Evolutionary conservation across 2,888 invertebrate genomes (phyloP), one percentile per base, ranked within the genome.

Genomic region (Elysia crispata): DNA sequence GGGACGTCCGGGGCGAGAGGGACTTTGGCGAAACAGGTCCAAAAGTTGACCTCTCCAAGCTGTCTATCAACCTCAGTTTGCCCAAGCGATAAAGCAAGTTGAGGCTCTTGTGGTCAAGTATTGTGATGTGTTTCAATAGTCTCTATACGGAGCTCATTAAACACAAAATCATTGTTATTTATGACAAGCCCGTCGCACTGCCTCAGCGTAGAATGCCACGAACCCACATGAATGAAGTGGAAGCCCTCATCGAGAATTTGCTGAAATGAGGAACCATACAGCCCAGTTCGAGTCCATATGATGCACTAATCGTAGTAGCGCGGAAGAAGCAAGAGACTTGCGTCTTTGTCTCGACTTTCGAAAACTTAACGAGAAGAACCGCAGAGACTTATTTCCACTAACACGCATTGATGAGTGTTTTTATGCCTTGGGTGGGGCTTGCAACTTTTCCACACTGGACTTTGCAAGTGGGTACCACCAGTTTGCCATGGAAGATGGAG

Each of bases 401-500:
- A 72, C 78, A 3, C 18, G 70, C n/a, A 57, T 64, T 5, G 31
- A 23, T 20, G 79, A 79, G 20, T 79, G 50, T n/a, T 8, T 79
- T 13, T 73, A 79, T 50, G 41, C 79, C 0, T 33, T 79, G 23
- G 20, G 60, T 0, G 77, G 67, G 0, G 77, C 77, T 30, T 15
- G 57, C 57, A 60, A 57, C 25, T 79, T 79, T 25, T 66, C 73
- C 0, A 72, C 74, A 1, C 57, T 79, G 0, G 79, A 76, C 20
- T 30, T 79, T 0, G 79, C 79, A 6, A 76, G 69, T 57, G 73
- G 79, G 23, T 79, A 79, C 23, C 72, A 74, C 50, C 79, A 79
- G 64, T 60, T 79, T 1, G 79, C 79, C 1, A 79, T 79, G 74
- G 79, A 49, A 8, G 50, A 62, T 0, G 41, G 57, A 3, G 75